phyloP scores from a whole-genome alignment of 2,797 vertebrate species.

The Poliocrania exsul region DNA sequence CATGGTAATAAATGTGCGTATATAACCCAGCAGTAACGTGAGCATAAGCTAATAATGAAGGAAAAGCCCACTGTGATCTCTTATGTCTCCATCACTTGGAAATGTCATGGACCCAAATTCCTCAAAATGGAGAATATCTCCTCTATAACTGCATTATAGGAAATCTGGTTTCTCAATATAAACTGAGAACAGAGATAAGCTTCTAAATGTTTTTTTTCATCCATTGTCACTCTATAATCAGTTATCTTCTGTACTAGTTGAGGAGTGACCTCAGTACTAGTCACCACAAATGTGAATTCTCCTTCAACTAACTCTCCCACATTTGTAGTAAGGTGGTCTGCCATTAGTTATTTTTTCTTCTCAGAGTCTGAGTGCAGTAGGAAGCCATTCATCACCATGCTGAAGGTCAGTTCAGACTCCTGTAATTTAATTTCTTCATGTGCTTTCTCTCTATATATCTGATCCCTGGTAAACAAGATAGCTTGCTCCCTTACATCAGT shows the following conservation, averaged over 20 bases:
- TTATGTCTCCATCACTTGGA: neutral
- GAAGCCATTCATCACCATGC: neutral
- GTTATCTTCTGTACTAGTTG: neutral
- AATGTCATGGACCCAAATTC: neutral
- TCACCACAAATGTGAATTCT: neutral
- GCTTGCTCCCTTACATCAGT: neutral
- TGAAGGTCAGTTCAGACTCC: neutral
- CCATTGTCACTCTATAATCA: neutral
- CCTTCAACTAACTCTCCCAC: neutral
- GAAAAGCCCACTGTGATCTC: neutral
- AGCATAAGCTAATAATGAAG: neutral
- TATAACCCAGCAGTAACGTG: neutral
- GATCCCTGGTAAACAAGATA: neutral
- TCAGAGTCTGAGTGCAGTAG: neutral
- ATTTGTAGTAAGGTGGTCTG: neutral
- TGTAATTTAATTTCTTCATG: conserved; percentile 6
- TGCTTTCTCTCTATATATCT: neutral
- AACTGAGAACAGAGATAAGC: neutral
- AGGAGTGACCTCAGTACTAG: neutral
- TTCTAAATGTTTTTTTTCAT: neutral
- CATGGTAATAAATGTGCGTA: fast-evolving
- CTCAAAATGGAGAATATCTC: neutral
- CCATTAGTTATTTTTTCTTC: neutral
- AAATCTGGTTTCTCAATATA: neutral
- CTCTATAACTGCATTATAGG: neutral